Evolutionary conservation across 2,797 vertebrate genomes (phyloP), one percentile per base, ranked within the genome.

Genomic region (Platalea minor): DNA sequence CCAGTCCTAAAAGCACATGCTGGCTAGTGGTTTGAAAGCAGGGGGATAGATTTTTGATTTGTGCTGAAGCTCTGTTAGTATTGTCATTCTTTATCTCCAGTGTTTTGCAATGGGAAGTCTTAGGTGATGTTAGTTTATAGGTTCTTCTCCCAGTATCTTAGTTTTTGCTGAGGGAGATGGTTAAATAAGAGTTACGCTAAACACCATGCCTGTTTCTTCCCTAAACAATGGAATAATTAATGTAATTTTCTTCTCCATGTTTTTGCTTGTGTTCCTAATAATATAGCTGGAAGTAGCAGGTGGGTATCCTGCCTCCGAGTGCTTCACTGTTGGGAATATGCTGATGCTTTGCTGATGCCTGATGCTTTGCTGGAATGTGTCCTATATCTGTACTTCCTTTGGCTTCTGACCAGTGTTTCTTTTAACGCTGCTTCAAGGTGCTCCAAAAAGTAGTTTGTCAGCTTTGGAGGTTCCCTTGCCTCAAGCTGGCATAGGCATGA

Each of bases 211-310:
- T 75, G 31, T 61, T 95, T 79, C 77, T 91, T 85, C 60, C 75
- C 64, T 64, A 67, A 93, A 77, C 85, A 94, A 48, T 53, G 78
- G 60, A 82, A 53, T 82, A 69, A 90, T 91, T 64, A 80, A 89
- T 74, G 56, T 35, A 13, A 74, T 88, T 84, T 93, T 95, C 79
- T 86, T 29, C 70, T 80, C 82, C 0, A 0, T 78, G 69, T 81
- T 90, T 95, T 64, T 92, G 60, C 75, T 89, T 88, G 57, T 16
- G 4, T 51, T 93, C 74, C 80, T 82, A 50, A 39, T 89, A 76
- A 83, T 19, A 31, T 63, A 75, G 86, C 78, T 92, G 81, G 48
- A 85, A 94, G 94, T 96, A 92, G 87, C 96, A 96, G 96, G 92
- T 94, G 96, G 96, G 64, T 39, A 72, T 80, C 88, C 84, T 85